Conservation (phyloP, 2,888 invertebrate genomes). For the Agonopterix heracliana region DNA sequence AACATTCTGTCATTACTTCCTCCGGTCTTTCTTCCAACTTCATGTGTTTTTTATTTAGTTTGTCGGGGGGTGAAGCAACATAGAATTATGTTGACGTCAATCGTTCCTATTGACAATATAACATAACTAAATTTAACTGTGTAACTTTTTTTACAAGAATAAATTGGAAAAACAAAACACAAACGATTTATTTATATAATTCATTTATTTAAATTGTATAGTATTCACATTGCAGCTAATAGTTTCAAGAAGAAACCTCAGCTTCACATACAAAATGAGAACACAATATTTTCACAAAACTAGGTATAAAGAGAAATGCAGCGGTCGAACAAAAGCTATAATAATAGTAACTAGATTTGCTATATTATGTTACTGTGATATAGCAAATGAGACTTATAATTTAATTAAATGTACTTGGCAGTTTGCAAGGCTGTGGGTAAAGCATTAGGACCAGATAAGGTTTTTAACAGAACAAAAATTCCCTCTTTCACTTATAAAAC, state of each 20-base stretch:
- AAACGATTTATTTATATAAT: slow-evolving; percentile 63
- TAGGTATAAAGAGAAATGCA: slow-evolving; percentile 69
- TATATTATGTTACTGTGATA: slow-evolving; percentile 24
- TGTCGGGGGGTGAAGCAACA: no score
- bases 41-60: no score
- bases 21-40: no score
- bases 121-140: no score
- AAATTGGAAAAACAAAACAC: slow-evolving; percentile 12
- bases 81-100: no score
- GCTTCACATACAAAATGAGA: slow-evolving; percentile 71
- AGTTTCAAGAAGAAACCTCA: slow-evolving; percentile 65
- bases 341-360: slow-evolving; percentile 42
- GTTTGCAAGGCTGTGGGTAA: slow-evolving; percentile 22
- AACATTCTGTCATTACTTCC: no score
- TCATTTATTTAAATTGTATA: slow-evolving; percentile 75
- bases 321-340: slow-evolving; percentile 60
- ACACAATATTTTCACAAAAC: slow-evolving; percentile 67
- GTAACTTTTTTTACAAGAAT: no score
- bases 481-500: no score
- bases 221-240: slow-evolving; percentile 72
- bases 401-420: slow-evolving; percentile 49
- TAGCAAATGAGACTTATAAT: slow-evolving; percentile 34
- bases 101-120: no score
- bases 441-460: slow-evolving; percentile 13
- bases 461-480: no score